These are phyloP conservation scores for Proales similis DNA, from an alignment of 1,140 invertebrate species.

Conservation along the genomic window DNA sequence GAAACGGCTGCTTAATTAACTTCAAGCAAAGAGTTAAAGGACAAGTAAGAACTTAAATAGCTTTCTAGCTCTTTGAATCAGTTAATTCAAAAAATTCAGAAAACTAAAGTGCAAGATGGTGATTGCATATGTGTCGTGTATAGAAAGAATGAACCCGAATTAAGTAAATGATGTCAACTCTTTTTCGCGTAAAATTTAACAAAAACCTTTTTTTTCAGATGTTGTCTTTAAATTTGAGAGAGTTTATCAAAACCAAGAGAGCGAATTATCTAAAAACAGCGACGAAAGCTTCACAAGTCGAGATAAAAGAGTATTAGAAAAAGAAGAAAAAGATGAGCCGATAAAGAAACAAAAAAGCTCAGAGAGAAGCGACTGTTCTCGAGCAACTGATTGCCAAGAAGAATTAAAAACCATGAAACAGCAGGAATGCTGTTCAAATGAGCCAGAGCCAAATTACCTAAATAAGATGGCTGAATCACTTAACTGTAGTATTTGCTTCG, in stretches of 20 bases:
- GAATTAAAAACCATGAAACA: conserved; percentile 27
- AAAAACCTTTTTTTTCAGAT: conserved; percentile 41
- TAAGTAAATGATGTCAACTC: conserved; percentile 43
- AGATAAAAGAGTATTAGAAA: not conserved
- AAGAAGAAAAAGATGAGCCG: conserved; percentile 4
- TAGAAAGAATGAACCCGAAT: conserved; percentile 44
- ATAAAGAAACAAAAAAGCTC: conserved; percentile 8
- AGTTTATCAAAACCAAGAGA: conserved; percentile 40
- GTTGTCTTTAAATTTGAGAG: conserved; percentile 43
- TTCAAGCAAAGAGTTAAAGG: conserved; percentile 41
- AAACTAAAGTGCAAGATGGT: conserved; percentile 43
- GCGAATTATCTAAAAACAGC: conserved; percentile 13
- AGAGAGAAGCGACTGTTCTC: not conserved
- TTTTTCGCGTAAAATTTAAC: not conserved
- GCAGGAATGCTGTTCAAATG: not conserved
- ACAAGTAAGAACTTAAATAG: not conserved
- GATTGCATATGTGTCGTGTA: conserved; percentile 50
- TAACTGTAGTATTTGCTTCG: conserved; percentile 49
- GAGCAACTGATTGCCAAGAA: conserved; percentile 8
- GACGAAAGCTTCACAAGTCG: not conserved
- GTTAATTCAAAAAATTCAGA: conserved; percentile 41
- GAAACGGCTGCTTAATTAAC: conserved; percentile 49
- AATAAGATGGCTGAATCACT: conserved; percentile 47
- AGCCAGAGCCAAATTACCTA: conserved; percentile 38
- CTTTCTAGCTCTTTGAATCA: conserved; percentile 23